Base-by-base conservation (phyloP, 1,140 invertebrate species). In the Drosophila albomicans region DNA sequence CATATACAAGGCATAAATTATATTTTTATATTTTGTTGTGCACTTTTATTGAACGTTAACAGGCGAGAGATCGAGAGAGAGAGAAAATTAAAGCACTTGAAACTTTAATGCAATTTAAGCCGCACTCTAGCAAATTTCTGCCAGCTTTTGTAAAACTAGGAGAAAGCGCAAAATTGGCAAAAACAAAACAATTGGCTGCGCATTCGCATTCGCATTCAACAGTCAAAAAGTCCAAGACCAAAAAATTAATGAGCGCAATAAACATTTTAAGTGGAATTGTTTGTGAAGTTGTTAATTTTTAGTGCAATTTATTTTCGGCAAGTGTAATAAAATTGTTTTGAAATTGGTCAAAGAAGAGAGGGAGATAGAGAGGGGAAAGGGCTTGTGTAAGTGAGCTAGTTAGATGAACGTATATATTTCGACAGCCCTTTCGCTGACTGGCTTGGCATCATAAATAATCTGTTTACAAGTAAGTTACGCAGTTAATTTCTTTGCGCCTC, bases 181-280 rank as follows among this genome's bases (percentile, higher is more conserved):
- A 45, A 61, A 61, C 41, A 48, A 49, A 81, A 61, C 70, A 70
- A 75, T 65, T 25, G 10, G 59, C 20, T 32, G 62, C 28, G 49
- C 65, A 62, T 63, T 70, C 75, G 51, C 66, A 62, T 57, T 69
- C 75, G 38, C 48, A 69, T 78, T 70, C 75, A 80, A 75, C 56
- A 81, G 80, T 81, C 79, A 79, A 89, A 25, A 82, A 59, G 20
- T 45, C 57, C 13, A 56, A 73, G 75, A 70, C 67, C 73, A 67
- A 88, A 88, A 89, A 89, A 89, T 89, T 89, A 89, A 89, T 89
- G 85, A 89, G 85, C 85, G 78, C 85, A 85, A 89, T 89, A 89
- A 89, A 89, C 85, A 89, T 89, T 89, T 89, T 89, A 89, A 89
- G 85, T 89, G 85, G 85, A 89, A 89, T 89, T 89, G 85, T 89